Evolutionary conservation across 1,140 invertebrate species (phyloP).

Genomic region (Phymorhynchus buccinoides): DNA sequence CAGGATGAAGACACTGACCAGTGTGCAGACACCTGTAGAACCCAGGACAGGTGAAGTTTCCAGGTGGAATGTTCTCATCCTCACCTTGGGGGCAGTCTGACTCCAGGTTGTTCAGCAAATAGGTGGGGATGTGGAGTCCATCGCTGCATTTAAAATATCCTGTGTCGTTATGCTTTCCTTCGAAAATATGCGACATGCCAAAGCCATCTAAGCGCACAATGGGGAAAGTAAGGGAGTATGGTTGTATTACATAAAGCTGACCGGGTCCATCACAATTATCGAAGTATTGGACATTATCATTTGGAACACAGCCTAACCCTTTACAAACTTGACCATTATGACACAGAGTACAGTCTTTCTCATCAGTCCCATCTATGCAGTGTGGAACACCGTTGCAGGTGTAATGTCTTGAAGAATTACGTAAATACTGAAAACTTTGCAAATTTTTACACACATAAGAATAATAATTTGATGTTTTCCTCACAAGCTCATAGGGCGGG

Average conservation of each 20-base stretch:
- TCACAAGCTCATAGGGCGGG: too few relatives aligned
- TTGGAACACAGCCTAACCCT: too few relatives aligned
- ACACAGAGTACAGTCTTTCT: neutral
- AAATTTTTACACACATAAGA: too few relatives aligned
- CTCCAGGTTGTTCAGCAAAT: conserved; percentile 35
- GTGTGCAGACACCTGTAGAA: conserved; percentile 33
- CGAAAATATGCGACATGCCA: conserved; percentile 22
- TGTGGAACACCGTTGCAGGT: neutral
- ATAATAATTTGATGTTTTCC: too few relatives aligned
- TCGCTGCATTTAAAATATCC: too few relatives aligned
- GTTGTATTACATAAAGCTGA: neutral
- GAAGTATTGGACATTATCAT: too few relatives aligned
- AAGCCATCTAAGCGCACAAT: neutral
- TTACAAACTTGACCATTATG: too few relatives aligned
- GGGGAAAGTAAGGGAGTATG: neutral
- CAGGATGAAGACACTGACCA: conserved; percentile 31
- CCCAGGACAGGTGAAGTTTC: conserved; percentile 8
- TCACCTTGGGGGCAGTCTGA: conserved; percentile 36
- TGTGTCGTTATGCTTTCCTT: conserved; percentile 39
- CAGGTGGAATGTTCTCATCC: conserved; percentile 20
- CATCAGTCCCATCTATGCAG: neutral
- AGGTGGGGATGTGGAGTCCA: too few relatives aligned
- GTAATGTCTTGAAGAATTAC: too few relatives aligned
- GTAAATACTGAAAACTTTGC: too few relatives aligned
- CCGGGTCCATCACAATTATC: neutral